These are phyloP conservation scores for Gorsachius magnificus DNA, from an alignment of 2,797 vertebrate genomes.

Conservation along the genomic window DNA sequence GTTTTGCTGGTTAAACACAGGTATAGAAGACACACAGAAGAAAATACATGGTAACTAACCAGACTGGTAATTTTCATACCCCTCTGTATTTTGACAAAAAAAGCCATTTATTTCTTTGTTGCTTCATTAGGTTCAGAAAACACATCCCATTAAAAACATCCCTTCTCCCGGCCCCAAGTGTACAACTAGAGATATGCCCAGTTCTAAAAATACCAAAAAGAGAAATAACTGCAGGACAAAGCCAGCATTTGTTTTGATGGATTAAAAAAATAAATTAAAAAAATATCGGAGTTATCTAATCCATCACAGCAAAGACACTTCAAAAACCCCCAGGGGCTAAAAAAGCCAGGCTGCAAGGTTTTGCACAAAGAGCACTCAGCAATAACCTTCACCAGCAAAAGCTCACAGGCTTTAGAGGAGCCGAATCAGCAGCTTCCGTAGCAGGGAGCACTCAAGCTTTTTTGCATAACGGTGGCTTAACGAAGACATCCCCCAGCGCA, in stretches of 20 bases:
- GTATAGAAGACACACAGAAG: background rate
- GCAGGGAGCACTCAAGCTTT: background rate
- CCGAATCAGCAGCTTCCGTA: background rate
- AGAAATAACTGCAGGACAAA: background rate
- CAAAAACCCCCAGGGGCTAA: background rate
- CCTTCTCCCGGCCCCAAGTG: background rate
- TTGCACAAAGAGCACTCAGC: background rate
- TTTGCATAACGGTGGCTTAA: rapidly evolving
- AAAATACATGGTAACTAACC: background rate
- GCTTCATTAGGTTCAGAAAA: constrained; percentile 5
- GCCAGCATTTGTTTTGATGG: background rate
- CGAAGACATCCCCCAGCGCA: background rate
- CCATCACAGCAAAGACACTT: background rate
- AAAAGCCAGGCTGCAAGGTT: background rate
- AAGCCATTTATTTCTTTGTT: background rate
- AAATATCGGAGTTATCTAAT: background rate
- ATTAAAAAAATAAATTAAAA: background rate
- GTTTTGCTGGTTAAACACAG: background rate
- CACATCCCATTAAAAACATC: background rate
- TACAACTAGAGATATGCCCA: background rate
- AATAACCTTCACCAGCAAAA: background rate
- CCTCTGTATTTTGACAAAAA: background rate
- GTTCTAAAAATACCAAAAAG: constrained; percentile 30
- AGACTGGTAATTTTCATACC: background rate
- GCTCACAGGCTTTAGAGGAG: background rate